Evolutionary conservation across 2,113 vertebrate species (phyloP), one percentile per base, ranked within the genome.

Genomic region (Trogon surrucura): DNA sequence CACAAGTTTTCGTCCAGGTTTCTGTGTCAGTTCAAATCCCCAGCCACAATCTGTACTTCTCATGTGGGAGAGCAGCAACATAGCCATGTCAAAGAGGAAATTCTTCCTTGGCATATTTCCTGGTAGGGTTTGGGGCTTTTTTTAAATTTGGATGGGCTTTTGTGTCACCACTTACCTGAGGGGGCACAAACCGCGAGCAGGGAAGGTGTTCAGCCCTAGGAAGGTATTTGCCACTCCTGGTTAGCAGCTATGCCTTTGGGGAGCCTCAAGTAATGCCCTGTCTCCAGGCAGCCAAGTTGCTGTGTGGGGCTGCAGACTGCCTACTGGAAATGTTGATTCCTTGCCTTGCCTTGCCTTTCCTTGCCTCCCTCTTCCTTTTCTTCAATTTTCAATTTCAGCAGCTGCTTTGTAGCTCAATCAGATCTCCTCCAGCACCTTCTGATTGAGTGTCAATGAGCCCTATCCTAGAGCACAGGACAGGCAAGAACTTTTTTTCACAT

Each of bases 391-490:
- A 66, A 26, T 87, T 89, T 69, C 51, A 74, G 48, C 56, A 71
- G 56, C n/a, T 2, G 2, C n/a, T 78, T 36, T 2, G 0, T 4
- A 74, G 47, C 4, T 4, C 47, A 32, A 3, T 29, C 48, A 56
- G 16, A 36, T 66, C 57, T 89, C 51, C 56, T 58, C 65, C 56
- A 50, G 26, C 25, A 14, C 25, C 47, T 80, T 70, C 60, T 18
- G 21, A n/a, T 1, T 10, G 13, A 71, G 44, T 0, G 4, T 27
- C 34, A 4, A 1, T 1, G 3, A 80, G 26, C 29, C 15, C 32
- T n/a, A 56, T 13, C 32, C 67, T 60, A 45, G 23, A 75, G 14
- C 18, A 23, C 34, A 51, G 57, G 19, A 25, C 5, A 57, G 51
- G 14, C 1, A 1, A 54, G 21, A 80, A 23, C 1, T 60, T 16